phyloP scores from a whole-genome alignment of 2,797 vertebrate genomes.

The Poecilia picta region DNA sequence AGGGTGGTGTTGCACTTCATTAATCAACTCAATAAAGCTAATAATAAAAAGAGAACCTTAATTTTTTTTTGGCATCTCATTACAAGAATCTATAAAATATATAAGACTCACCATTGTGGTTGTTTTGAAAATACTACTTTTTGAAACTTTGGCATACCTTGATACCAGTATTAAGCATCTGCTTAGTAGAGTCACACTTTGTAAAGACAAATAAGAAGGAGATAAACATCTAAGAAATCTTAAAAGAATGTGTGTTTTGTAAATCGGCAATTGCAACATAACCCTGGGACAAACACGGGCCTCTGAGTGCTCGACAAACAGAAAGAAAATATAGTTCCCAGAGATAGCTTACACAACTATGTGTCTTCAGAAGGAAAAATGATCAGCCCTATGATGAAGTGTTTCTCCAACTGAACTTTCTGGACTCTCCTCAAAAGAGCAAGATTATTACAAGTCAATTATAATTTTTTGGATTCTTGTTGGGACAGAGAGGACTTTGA shows the following conservation, averaged over 20 bases:
- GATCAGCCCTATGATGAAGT: slow-evolving; percentile 29
- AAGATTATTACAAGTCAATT: slow-evolving; percentile 19
- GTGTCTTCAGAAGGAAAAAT: slow-evolving; percentile 29
- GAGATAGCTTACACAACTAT: slow-evolving; percentile 42
- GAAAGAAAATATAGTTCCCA: slow-evolving; percentile 49
- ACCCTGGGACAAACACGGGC: slow-evolving; percentile 41
- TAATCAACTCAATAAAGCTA: neutral
- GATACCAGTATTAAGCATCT: neutral
- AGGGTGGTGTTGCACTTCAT: neutral
- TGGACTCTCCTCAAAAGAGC: slow-evolving; percentile 21
- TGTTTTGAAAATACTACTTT: neutral
- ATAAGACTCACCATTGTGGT: neutral
- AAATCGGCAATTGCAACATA: slow-evolving; percentile 53
- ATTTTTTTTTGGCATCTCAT: neutral
- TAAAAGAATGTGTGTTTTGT: slow-evolving; percentile 33
- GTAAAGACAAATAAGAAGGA: neutral
- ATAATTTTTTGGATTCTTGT: slow-evolving; percentile 39
- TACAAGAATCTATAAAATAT: neutral
- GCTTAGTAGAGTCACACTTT: neutral
- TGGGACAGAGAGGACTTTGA: slow-evolving; percentile 22
- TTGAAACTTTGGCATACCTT: neutral
- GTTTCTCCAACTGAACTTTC: slow-evolving; percentile 30
- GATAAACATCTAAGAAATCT: slow-evolving; percentile 21
- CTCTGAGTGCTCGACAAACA: slow-evolving; percentile 40
- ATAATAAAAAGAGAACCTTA: neutral